A percentile compares a stretch with the other conserved stretches of the same genome.
Conservation (phyloP, 2,113 vertebrate genomes). For the Salvelinus fontinalis region DNA sequence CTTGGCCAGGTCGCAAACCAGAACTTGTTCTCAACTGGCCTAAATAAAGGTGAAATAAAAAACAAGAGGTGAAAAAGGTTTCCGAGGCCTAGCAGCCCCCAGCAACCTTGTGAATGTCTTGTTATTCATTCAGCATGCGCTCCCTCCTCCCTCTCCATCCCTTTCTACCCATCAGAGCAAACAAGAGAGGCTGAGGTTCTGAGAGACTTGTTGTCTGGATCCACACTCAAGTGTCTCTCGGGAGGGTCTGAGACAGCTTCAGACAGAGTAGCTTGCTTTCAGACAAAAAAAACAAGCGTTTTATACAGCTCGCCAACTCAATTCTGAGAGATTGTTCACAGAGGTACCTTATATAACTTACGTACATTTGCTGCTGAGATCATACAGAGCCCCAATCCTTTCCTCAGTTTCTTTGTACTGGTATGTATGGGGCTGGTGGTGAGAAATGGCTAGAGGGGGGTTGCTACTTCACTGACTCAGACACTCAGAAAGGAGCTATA, state of each 20-base stretch:
- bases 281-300: conserved; percentile 59
- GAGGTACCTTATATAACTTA: conserved; percentile 31
- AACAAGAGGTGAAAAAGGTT: neutral
- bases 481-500: too few relatives aligned
- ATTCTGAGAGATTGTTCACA: conserved; percentile 39
- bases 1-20: too few relatives aligned
- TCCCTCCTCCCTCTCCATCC: conserved; percentile 36
- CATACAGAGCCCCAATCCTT: neutral
- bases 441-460: too few relatives aligned
- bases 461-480: too few relatives aligned
- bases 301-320: conserved; percentile 59
- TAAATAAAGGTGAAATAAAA: too few relatives aligned
- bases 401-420: too few relatives aligned
- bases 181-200: conserved; percentile 17
- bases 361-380: neutral
- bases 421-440: neutral
- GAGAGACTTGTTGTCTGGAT: conserved; percentile 53
- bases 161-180: conserved; percentile 26
- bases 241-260: conserved; percentile 57
- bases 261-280: conserved; percentile 35
- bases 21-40: too few relatives aligned
- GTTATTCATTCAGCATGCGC: conserved; percentile 59
- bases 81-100: conserved; percentile 25
- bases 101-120: conserved; percentile 56
- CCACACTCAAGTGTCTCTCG: conserved; percentile 54